Conservation (phyloP, 1,140 invertebrate genomes). For the Caligus rogercresseyi region DNA sequence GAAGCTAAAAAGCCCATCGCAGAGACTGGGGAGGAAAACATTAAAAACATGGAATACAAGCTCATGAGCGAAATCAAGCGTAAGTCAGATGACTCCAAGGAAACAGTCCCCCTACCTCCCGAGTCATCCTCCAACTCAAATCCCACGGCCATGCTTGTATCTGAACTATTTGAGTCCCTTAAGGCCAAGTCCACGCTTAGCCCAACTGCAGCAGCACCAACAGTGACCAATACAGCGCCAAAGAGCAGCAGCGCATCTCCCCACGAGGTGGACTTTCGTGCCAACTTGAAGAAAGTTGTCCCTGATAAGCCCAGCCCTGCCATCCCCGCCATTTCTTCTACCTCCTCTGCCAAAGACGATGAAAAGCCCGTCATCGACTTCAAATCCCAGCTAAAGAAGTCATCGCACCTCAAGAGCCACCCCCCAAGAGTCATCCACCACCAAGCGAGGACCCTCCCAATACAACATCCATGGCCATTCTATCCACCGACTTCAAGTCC, state of each 20-base stretch:
- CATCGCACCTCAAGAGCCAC: background rate
- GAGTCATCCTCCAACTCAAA: background rate
- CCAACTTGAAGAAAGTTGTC: conserved; percentile 15
- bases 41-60: conserved; percentile 17
- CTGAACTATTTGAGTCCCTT: conserved; percentile 10
- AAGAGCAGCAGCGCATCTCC: background rate
- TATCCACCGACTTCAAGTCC: conserved; percentile 5
- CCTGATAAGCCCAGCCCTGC: background rate
- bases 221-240: background rate
- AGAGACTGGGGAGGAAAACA: background rate
- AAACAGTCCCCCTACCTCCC: background rate
- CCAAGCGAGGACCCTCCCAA: background rate
- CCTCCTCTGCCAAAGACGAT: background rate
- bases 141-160: background rate
- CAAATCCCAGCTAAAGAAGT: conserved; percentile 14
- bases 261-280: conserved; percentile 21
- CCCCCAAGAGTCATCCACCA: background rate
- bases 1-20: conserved; percentile 21
- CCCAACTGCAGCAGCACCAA: background rate
- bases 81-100: background rate
- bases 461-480: background rate
- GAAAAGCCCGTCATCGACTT: conserved; percentile 2
- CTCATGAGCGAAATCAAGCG: conserved; percentile 9
- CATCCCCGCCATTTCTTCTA: background rate
- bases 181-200: background rate